Base-by-base conservation (phyloP, 2,113 vertebrate genomes). In the Petrocephalus microphthalmus region DNA sequence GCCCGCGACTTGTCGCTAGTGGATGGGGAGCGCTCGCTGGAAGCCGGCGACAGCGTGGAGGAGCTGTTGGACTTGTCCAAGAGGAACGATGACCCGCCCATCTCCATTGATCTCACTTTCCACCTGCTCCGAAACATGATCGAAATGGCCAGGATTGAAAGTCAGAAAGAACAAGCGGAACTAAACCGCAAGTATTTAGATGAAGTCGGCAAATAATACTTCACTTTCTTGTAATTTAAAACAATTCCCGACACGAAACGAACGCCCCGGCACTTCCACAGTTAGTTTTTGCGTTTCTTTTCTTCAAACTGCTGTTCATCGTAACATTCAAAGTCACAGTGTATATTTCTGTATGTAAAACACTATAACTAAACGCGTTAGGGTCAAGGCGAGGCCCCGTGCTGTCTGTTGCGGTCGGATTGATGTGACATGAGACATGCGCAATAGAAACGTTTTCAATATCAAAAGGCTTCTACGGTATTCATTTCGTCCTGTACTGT, bases 41-140 rank as follows among this genome's bases (percentile, higher is more conserved):
- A 91, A 19, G 89, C 89, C 37, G 85, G 88, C 22, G 84, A 90
- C 87, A 90, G 91, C 78, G 84, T 91, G 20, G 91, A 92, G 37
- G 91, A 91, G 37, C 89, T 92, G 20, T 47, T 88, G 53, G 89
- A 92, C 85, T 89, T 92, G 87, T 86, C 91, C 87, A 96, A 96
- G 89, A 94, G 98, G 87, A 93, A 93, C 89, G 95, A 96, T 1
- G 96, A 97, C 64, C 96, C 97, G 5, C 95, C 96, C 0, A 95
- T 98, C 81, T 98, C 98, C 90, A 97, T 99, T 88, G 97, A 99
- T 94, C 96, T 99, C 92, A 97, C 97, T 87, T 98, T 98, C 94
- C 97, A 98, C 95, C 94, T 99, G 84, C 95, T 99, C 88, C 94
- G 97, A 93, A 96, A 97, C 74, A 97, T 99, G 95, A 94, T 98